These are phyloP conservation scores for Orycteropus afer DNA, from an alignment of 2,113 vertebrate species.

Conservation along the genomic window DNA sequence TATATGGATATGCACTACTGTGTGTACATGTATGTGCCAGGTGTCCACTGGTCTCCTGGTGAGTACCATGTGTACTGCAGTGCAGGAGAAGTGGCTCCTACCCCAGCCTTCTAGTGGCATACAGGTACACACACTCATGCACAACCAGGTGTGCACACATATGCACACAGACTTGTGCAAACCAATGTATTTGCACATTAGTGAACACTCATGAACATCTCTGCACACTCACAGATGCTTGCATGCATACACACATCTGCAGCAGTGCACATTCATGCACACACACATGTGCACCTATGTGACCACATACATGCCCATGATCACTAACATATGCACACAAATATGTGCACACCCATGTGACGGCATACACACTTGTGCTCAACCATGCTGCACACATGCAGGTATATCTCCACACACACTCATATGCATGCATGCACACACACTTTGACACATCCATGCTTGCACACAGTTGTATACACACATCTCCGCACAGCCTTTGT, in stretches of 20 bases:
- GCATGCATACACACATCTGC: too few species aligned
- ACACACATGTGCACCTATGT: too few species aligned
- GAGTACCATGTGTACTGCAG: rapidly evolving
- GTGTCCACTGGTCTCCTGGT: neutral
- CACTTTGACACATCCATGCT: neutral
- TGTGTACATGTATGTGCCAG: neutral
- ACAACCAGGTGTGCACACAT: rapidly evolving
- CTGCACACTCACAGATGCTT: too few species aligned
- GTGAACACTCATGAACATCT: too few species aligned
- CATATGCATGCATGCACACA: rapidly evolving
- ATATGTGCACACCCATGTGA: neutral
- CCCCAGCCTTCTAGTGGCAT: neutral
- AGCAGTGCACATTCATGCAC: neutral
- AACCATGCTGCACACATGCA: neutral
- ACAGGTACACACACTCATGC: neutral
- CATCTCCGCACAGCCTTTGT: neutral
- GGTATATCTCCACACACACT: rapidly evolving
- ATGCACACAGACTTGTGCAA: too few species aligned
- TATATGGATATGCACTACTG: too few species aligned
- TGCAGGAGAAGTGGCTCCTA: neutral
- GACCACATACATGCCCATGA: too few species aligned
- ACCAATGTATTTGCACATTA: too few species aligned
- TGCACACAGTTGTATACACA: neutral
- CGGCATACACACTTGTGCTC: rapidly evolving
- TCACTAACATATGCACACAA: too few species aligned